Percentiles rank a stretch among this genome's conserved stretches.
Conservation (phyloP, 2,113 vertebrate species). For the Mesocricetus auratus region DNA sequence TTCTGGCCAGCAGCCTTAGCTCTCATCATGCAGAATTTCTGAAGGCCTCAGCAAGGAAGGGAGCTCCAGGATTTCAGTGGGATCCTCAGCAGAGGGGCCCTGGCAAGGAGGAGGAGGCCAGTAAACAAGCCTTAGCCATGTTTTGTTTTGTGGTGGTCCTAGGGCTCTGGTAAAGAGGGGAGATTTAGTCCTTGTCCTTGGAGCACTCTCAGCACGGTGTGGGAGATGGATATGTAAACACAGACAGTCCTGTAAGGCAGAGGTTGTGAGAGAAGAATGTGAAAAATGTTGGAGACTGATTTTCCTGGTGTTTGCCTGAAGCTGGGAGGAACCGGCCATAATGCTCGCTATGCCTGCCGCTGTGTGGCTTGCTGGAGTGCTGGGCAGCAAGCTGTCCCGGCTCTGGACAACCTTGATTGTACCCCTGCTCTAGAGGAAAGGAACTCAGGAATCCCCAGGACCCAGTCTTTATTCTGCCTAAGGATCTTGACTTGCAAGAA, state of each 20-base stretch:
- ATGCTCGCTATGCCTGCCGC: background rate
- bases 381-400: background rate
- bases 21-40: background rate
- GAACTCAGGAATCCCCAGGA: conserved; percentile 60
- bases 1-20: background rate
- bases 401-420: conserved; percentile 67
- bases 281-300: conserved; percentile 66
- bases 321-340: background rate
- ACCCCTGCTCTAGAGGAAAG: conserved; percentile 67
- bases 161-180: conserved; percentile 7
- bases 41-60: background rate
- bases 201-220: background rate
- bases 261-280: conserved; percentile 68
- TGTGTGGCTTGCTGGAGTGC: conserved; percentile 44
- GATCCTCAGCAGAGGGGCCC: background rate
- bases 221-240: conserved; percentile 39
- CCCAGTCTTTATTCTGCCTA: conserved; percentile 25
- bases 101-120: background rate
- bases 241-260: conserved; percentile 36
- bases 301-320: background rate
- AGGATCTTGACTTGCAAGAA: conserved; percentile 75
- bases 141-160: background rate
- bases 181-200: conserved; percentile 9
- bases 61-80: background rate
- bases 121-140: background rate